Conservation (phyloP, 2,113 vertebrate genomes). For the Phyllostomus discolor region DNA sequence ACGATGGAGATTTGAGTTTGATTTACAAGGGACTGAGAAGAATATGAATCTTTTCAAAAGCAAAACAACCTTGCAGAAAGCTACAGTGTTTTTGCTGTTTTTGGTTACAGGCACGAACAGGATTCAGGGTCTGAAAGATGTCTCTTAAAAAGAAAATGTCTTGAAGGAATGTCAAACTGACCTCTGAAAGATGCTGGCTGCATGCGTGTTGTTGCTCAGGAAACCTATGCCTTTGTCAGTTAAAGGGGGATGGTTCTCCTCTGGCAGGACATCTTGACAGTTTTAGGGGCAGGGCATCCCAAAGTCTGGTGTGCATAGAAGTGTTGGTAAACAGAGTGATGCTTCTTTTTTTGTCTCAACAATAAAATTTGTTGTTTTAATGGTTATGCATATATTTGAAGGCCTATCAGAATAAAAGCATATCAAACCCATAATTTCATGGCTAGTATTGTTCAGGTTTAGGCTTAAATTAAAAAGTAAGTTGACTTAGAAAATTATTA, state of each 20-base stretch:
- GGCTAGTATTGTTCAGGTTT: neutral
- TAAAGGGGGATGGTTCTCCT: neutral
- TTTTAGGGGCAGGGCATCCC: neutral
- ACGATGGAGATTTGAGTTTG: neutral
- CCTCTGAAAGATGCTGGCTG: neutral
- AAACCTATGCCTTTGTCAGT: neutral
- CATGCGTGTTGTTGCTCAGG: fast-evolving
- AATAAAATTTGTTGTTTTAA: neutral
- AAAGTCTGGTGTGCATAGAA: neutral
- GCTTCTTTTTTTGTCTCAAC: neutral
- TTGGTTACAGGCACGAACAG: neutral
- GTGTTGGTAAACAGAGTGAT: neutral
- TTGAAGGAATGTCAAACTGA: conserved; percentile 2
- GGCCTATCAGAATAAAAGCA: neutral
- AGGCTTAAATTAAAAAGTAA: neutral
- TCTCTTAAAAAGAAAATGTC: conserved; percentile 20
- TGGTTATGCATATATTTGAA: neutral
- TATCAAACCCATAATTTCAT: neutral
- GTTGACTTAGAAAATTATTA: neutral
- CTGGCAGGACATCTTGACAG: neutral
- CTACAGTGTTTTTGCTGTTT: neutral
- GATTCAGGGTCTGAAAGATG: neutral
- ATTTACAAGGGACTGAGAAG: conserved; percentile 6
- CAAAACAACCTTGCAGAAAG: neutral
- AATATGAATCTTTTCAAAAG: neutral